These are phyloP conservation scores for Gymnopithys bicolor DNA, from an alignment of 2,797 vertebrate species.

Conservation along the genomic window DNA sequence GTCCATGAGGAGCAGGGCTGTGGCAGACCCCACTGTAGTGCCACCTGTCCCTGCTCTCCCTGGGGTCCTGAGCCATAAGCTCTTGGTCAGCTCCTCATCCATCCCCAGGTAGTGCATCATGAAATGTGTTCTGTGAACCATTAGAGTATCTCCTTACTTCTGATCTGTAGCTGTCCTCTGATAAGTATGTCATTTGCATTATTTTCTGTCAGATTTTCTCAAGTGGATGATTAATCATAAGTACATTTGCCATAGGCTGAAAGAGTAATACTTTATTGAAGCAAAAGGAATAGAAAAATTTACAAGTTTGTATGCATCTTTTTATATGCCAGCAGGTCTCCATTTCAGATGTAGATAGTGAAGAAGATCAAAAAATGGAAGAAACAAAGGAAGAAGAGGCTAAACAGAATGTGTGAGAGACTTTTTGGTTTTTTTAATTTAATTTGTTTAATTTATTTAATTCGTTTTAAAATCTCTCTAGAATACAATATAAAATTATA, in stretches of 20 bases:
- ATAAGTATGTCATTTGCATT: not conserved
- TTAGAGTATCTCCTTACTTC: not conserved
- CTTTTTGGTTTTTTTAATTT: not conserved
- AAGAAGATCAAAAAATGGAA: not conserved
- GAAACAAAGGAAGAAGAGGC: not conserved
- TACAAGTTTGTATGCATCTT: not conserved
- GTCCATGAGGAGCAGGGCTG: not conserved
- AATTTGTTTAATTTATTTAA: not conserved
- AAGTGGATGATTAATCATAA: not conserved
- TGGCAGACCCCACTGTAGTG: not conserved
- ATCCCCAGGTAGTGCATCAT: not conserved
- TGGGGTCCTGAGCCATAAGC: not conserved
- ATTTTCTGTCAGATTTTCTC: not conserved
- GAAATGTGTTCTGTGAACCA: not conserved
- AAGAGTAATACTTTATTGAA: not conserved
- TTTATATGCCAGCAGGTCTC: slow-evolving; percentile 28
- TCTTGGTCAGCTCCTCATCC: not conserved
- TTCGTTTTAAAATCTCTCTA: not conserved
- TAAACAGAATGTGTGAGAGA: slow-evolving; percentile 61
- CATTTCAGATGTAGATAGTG: not conserved
- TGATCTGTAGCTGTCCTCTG: not conserved
- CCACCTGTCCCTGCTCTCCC: not conserved
- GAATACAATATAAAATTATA: not conserved
- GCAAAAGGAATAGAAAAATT: not conserved
- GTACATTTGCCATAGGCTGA: not conserved